Evolutionary conservation across 2,888 invertebrate genomes (phyloP).

Genomic region (Brachyptera risi): DNA sequence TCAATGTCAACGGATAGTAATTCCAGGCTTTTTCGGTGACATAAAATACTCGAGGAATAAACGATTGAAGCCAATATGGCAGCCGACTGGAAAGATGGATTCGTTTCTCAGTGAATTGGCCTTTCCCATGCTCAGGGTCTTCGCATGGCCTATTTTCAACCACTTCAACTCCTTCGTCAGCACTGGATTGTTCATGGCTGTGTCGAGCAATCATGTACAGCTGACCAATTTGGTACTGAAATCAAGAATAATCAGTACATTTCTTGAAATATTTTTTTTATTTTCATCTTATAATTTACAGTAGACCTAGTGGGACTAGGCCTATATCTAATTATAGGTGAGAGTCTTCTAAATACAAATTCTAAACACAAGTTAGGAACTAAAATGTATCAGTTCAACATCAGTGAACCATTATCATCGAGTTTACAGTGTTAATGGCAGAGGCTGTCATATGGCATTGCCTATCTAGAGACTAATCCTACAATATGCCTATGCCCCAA

Average conservation of each 20-base stretch:
- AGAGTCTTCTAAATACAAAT: too few species aligned
- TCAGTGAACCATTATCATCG: too few species aligned
- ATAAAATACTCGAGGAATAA: conserved; percentile 87
- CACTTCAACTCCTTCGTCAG: conserved; percentile 89
- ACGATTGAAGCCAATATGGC: conserved; percentile 83
- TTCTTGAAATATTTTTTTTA: too few species aligned
- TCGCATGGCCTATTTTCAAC: conserved; percentile 76
- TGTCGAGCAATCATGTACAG: conserved; percentile 94
- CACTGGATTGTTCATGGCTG: conserved; percentile 84
- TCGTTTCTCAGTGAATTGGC: conserved; percentile 86
- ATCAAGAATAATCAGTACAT: conserved; percentile 34
- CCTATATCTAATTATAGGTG: too few species aligned
- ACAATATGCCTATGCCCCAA: too few species aligned
- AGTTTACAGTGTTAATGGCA: too few species aligned
- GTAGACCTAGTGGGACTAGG: too few species aligned
- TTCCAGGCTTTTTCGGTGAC: conserved; percentile 94
- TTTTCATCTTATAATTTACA: too few species aligned
- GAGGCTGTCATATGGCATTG: too few species aligned
- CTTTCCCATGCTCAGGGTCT: conserved; percentile 74
- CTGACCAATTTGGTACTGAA: conserved; percentile 85
- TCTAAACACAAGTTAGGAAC: too few species aligned
- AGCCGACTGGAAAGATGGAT: conserved; percentile 87
- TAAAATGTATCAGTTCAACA: too few species aligned
- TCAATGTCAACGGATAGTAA: conserved; percentile 86
- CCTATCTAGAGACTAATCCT: too few species aligned